A percentile compares a stretch with the other conserved stretches of the same genome.
Evolutionary conservation across 2,797 vertebrate genomes (phyloP).

Genomic region (Brotula barbata): DNA sequence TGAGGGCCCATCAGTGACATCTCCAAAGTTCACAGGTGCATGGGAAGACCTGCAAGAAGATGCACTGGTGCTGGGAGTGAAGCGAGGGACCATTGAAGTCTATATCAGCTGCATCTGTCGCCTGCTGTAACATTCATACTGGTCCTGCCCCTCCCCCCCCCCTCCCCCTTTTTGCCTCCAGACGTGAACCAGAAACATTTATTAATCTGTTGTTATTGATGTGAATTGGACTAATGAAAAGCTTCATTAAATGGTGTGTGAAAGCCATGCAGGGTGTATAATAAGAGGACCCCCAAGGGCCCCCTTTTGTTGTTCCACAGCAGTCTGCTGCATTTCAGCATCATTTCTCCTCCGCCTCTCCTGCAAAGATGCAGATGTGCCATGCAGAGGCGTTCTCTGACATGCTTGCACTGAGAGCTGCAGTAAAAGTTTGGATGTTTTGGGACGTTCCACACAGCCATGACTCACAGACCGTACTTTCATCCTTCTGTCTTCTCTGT

Average conservation of each 20-base stretch:
- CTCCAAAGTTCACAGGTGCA: background rate
- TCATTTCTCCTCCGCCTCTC: background rate
- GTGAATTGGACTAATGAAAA: conserved; percentile 38
- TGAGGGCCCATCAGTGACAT: too few species aligned
- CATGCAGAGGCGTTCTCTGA: background rate
- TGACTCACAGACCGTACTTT: too few species aligned
- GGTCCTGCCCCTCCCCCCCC: too few species aligned
- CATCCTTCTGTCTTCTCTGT: too few species aligned
- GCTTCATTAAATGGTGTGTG: conserved; percentile 48
- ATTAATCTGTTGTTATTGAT: conserved; percentile 26
- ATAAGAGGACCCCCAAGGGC: conserved; percentile 27
- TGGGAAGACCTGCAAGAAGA: too few species aligned
- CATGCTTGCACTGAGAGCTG: too few species aligned
- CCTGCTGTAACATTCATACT: too few species aligned
- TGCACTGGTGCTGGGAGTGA: too few species aligned
- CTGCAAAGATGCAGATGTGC: conserved; percentile 1
- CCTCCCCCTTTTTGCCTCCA: background rate
- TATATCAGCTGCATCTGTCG: too few species aligned
- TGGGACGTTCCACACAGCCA: too few species aligned
- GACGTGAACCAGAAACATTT: conserved; percentile 16
- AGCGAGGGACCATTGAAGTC: too few species aligned
- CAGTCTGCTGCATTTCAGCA: conserved; percentile 1
- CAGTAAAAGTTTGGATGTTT: too few species aligned
- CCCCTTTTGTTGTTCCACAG: conserved; percentile 6
- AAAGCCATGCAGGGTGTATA: conserved; percentile 43